Evolutionary conservation across 1,140 invertebrate species (phyloP).

Genomic region (Alviniconcha marisindica): DNA sequence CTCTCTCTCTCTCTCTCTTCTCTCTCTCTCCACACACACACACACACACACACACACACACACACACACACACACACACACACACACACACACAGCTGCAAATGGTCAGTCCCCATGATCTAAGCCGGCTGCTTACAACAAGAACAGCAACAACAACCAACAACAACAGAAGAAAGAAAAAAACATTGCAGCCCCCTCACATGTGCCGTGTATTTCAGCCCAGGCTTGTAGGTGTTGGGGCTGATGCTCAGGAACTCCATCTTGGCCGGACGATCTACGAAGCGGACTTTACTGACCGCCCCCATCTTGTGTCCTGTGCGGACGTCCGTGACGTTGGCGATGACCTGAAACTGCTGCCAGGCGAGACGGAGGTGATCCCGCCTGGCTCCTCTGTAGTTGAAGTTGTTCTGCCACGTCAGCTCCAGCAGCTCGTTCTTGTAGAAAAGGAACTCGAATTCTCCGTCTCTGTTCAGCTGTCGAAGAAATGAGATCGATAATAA

Average conservation of each 20-base stretch:
- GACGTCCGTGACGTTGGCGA: slow-evolving; percentile 63
- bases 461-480: slow-evolving; percentile 6
- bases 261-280: slow-evolving; percentile 53
- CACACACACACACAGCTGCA: neutral
- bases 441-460: slow-evolving; percentile 6
- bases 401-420: neutral
- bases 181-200: no score
- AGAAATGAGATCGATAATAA: neutral
- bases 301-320: slow-evolving; percentile 54
- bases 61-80: neutral
- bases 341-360: slow-evolving; percentile 36
- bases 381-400: neutral
- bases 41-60: neutral
- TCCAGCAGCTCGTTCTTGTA: neutral
- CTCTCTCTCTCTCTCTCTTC: no score
- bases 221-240: slow-evolving; percentile 65
- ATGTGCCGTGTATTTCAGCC: slow-evolving; percentile 59
- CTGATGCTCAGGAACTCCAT: slow-evolving; percentile 57
- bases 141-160: no score
- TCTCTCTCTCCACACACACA: neutral
- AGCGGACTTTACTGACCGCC: slow-evolving; percentile 41
- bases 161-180: no score
- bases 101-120: no score
- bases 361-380: neutral
- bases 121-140: no score